A percentile compares a stretch with the other conserved stretches of the same genome.
Evolutionary conservation across 1,140 invertebrate species (phyloP).

Genomic region (Caligus rogercresseyi): DNA sequence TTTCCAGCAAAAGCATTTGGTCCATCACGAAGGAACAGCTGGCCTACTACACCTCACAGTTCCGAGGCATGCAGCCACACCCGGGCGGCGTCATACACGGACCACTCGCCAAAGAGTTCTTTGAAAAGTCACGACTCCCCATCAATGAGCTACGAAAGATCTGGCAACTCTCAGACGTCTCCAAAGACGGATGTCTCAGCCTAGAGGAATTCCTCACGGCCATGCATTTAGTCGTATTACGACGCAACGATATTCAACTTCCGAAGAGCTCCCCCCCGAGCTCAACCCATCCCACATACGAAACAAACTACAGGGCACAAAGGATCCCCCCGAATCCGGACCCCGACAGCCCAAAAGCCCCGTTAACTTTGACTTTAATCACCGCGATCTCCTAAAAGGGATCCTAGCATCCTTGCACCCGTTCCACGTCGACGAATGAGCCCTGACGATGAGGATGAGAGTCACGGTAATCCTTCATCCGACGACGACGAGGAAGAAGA

Average conservation of each 20-base stretch:
- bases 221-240: slow-evolving; percentile 85
- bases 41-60: slow-evolving; percentile 81
- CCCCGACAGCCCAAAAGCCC: slow-evolving; percentile 27
- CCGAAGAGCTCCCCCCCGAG: slow-evolving; percentile 58
- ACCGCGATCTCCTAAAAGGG: slow-evolving; percentile 45
- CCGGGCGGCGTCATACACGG: slow-evolving; percentile 49
- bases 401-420: slow-evolving; percentile 82
- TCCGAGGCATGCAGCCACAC: slow-evolving; percentile 66
- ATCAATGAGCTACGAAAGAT: slow-evolving; percentile 78
- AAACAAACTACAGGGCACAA: slow-evolving; percentile 21
- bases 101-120: slow-evolving; percentile 61
- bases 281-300: slow-evolving; percentile 40
- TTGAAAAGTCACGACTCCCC: slow-evolving; percentile 84
- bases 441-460: slow-evolving; percentile 28
- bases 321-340: slow-evolving; percentile 27
- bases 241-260: slow-evolving; percentile 58
- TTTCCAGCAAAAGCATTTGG: slow-evolving; percentile 50
- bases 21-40: slow-evolving; percentile 72
- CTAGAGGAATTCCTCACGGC: slow-evolving; percentile 87
- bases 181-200: slow-evolving; percentile 77
- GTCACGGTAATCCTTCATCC: slow-evolving; percentile 25
- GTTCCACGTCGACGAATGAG: slow-evolving; percentile 61
- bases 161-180: slow-evolving; percentile 85
- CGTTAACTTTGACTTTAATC: slow-evolving; percentile 88
- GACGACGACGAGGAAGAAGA: too few species aligned